Evolutionary conservation across 2,113 vertebrate species (phyloP), one percentile per base, ranked within the genome.

Genomic region (Syngnathus scovelli): DNA sequence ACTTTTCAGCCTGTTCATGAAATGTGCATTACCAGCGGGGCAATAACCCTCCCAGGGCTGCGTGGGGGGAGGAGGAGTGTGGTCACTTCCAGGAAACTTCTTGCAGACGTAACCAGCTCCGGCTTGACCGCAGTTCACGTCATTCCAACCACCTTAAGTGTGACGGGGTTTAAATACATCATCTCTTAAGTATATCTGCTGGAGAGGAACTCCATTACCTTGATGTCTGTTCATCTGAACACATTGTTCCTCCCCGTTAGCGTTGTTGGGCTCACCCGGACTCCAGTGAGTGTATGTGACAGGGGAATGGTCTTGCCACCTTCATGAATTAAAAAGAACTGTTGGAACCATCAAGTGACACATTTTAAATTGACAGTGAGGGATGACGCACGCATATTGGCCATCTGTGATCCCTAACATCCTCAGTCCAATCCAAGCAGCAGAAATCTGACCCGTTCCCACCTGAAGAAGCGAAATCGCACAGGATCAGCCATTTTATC

Each of bases 41-140:
- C 92, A 93, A 79, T 92, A 74, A 7, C 92, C 92, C 12, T 83
- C 78, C 91, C 92, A 93, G n/a, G 89, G 77, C 55, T 88, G 87
- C 15, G 92, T 93, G n/a, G 92, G 90, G 6, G 90, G 87, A 0
- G 89, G 85, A 6, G 78, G 78, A 10, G 89, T 91, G 81, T 88
- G 89, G 56, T 27, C 1, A 0, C 83, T 78, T 64, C 90, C 90
- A 0, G 89, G 90, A 61, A 71, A 61, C 77, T 92, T 93, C 76
- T 93, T 93, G 66, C 92, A 93, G 33, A 93, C 82, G 5, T 92
- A 92, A 10, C 91, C 90, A 7, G 86, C 87, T 39, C 10, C 68
- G 7, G 73, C 77, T 0, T 85, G 77, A 23, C 91, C 92, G 21
- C 92, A 93, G 81, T 93, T 93, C 27, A 80, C 89, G 63, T 93